Base-by-base conservation (phyloP, 2,113 vertebrate genomes). In the Guaruba guarouba region DNA sequence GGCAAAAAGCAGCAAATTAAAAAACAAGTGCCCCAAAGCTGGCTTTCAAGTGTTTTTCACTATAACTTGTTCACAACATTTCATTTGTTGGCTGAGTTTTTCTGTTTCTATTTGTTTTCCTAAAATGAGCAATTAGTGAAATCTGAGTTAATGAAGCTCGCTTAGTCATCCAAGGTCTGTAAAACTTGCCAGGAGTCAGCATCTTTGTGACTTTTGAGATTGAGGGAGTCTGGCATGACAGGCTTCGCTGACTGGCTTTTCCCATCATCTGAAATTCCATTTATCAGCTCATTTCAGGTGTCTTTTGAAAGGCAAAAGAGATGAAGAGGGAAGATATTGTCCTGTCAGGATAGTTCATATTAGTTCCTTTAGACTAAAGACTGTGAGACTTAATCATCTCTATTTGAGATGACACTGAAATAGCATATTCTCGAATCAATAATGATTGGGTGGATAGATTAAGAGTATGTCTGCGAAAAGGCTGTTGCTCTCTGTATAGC, bases 61-160 rank as follows among this genome's bases (percentile, higher is more conserved):
- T 86, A 14, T 62, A 37, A 70, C 15, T 23, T 59, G 4, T 70
- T 88, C 71, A 46, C 54, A 96, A 35, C 61, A 68, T 39, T 94
- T 93, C 51, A 79, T 41, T 93, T 70, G 68, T 78, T 93, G 88
- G 79, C 82, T 5, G 46, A 75, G 35, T 75, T 90, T 52, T 83
- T 86, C 76, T 94, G 83, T 79, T 96, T 96, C 55, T 88, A 41
- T 92, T 97, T 97, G 93, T 84, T 95, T 96, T 95, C 71, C 66
- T 94, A 90, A 88, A 96, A 90, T 4, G 29, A 93, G 62, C 77
- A 93, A 91, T 96, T 97, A 96, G 88, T 88, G 80, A 94, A 96
- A 93, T 95, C 77, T 41, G 76, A 94, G 76, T 90, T 96, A 92
- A 95, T 94, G 94, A 97, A 90, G 90, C 76, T 86, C 96, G 82